A percentile compares a stretch with the other conserved stretches of the same genome.
phyloP scores from a whole-genome alignment of 2,888 invertebrate species.

The Pseudococcus jackbeardsleyi region DNA sequence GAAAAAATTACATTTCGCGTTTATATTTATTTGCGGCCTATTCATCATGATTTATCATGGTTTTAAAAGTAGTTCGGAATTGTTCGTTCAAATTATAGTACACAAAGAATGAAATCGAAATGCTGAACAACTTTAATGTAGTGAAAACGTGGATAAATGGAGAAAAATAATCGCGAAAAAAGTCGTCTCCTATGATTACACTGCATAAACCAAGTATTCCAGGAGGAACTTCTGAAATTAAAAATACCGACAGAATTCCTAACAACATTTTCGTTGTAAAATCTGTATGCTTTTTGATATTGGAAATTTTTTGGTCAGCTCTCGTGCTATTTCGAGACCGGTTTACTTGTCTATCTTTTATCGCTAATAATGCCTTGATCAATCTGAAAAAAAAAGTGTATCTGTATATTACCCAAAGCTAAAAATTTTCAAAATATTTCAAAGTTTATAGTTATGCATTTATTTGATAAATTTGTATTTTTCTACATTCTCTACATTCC shows the following conservation, averaged over 20 bases:
- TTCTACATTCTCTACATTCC: too few species aligned
- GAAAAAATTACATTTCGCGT: not conserved
- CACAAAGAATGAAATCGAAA: not conserved
- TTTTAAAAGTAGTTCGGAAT: not conserved
- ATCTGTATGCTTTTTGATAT: not conserved
- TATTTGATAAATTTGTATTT: too few species aligned
- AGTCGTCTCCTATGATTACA: not conserved
- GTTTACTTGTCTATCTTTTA: not conserved
- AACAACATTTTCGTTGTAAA: not conserved
- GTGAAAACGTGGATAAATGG: not conserved
- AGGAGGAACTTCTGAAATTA: not conserved
- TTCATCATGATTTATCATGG: not conserved
- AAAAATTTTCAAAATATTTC: too few species aligned
- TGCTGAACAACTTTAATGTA: not conserved
- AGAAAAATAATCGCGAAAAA: not conserved
- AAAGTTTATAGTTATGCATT: too few species aligned
- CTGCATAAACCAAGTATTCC: not conserved
- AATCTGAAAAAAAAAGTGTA: not conserved
- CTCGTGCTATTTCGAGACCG: too few species aligned
- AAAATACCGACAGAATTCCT: not conserved
- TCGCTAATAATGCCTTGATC: not conserved
- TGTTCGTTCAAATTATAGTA: not conserved
- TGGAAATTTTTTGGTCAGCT: not conserved
- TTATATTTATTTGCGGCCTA: not conserved
- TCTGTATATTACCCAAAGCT: too few species aligned